Evolutionary conservation across 2,113 vertebrate species (phyloP), one percentile per base, ranked within the genome.

Genomic region (Myanophis thanlyinensis): DNA sequence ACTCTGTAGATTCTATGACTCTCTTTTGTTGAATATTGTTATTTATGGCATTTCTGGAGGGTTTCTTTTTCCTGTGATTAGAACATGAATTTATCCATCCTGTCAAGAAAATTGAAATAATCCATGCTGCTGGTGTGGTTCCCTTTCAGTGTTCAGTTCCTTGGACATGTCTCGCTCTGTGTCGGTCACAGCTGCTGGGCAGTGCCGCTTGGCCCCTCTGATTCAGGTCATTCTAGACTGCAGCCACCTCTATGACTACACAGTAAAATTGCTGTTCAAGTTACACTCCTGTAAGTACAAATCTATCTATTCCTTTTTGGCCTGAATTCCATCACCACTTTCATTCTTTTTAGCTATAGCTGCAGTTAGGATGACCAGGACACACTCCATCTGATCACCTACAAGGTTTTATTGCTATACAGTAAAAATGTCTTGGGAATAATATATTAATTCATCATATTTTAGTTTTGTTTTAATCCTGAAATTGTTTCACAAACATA

Each of bases 181-280:
- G 94, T 99, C 99, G 0, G 99, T 99, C 96, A 99, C 99, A 0
- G 98, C 98, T 0, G 98, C 99, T 0, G 99, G 99, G 25, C 99
- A 99, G 98, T 99, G 99, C 96, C 99, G 99, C n/a, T 97, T 99
- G 35, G 99, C 99, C 12, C 99, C 99, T 0, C 98, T 99, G 91
- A 99, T 99, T 95, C 99, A 99, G 96, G 99, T 99, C 92, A 99
- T 99, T 93, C 94, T 99, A 96, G 99, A 99, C 98, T 97, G 97
- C 97, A 99, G 99, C 97, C 99, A 99, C 95, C 98, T 99, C 94
- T 99, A 99, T 0, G 99, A 99, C 96, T 99, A 99, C 97, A 99
- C 98, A 0, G 99, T 99, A 96, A 99, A 99, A 96, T 98, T 99
- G 85, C 98, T 99, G 95, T 99, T 99, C 97, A 99, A 99, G 95